A percentile compares a stretch with the other conserved stretches of the same genome.
Evolutionary conservation across 2,797 vertebrate genomes (phyloP).

Genomic region (Oreochromis grahami): DNA sequence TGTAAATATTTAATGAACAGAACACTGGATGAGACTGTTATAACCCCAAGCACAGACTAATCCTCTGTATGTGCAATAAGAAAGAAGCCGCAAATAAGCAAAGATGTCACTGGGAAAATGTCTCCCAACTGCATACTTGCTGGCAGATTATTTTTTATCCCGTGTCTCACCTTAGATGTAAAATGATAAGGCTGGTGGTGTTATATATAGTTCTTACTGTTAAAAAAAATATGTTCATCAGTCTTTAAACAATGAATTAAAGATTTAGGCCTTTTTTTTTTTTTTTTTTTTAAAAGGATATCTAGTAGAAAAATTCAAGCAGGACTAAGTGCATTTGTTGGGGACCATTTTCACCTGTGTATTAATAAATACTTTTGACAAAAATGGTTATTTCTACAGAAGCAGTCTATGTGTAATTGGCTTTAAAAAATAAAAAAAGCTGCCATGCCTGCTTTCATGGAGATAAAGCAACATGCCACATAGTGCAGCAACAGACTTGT

Average conservation of each 20-base stretch:
- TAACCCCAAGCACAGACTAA: not conserved
- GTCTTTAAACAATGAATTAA: not conserved
- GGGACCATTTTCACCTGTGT: not conserved
- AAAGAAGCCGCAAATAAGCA: not conserved
- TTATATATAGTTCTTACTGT: not conserved
- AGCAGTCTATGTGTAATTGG: not conserved
- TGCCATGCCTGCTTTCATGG: not conserved
- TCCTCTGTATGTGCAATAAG: not conserved
- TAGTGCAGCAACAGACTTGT: not conserved
- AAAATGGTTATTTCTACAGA: not conserved
- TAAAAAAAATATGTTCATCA: not conserved
- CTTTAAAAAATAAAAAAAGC: not conserved
- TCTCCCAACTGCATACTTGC: not conserved
- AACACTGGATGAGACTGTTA: not conserved
- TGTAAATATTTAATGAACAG: slow-evolving; percentile 16
- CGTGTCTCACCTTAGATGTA: not conserved
- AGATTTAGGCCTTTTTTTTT: not conserved
- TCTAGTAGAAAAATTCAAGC: too few relatives aligned
- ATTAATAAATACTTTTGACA: not conserved
- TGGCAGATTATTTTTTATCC: not conserved
- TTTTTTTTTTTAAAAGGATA: not conserved
- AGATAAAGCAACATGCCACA: not conserved
- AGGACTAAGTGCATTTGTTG: not conserved
- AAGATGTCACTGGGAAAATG: not conserved
- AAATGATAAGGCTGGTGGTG: not conserved